A percentile compares a stretch with the other conserved stretches of the same genome.
Conservation (phyloP, 2,888 invertebrate species). For the Hydrotaea diabolus region DNA sequence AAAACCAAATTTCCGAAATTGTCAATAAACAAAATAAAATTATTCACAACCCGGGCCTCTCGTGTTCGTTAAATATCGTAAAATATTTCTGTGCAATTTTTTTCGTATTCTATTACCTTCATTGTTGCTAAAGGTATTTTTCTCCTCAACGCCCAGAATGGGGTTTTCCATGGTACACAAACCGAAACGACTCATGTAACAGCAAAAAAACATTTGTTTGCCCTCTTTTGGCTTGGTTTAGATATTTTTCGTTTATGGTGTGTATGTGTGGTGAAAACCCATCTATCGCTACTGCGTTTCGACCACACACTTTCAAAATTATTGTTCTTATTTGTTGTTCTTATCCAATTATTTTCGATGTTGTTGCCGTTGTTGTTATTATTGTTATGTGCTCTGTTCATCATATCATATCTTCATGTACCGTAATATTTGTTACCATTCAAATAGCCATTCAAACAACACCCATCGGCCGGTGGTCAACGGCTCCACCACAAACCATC, state of each 20-base stretch:
- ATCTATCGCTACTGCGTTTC: conserved; percentile 28
- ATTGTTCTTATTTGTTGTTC: conserved; percentile 32
- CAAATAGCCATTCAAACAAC: conserved; percentile 53
- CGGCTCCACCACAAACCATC: background rate
- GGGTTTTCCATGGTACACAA: conserved; percentile 5
- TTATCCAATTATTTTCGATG: conserved; percentile 58
- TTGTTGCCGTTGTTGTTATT: conserved; percentile 10
- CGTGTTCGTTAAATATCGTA: too few species aligned
- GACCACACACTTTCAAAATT: conserved; percentile 57
- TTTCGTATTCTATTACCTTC: background rate
- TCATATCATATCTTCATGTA: conserved; percentile 64
- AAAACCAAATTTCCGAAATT: too few species aligned
- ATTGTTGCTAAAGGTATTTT: too few species aligned
- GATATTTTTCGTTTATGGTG: background rate
- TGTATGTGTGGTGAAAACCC: background rate
- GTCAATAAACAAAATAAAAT: too few species aligned
- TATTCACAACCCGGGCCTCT: too few species aligned
- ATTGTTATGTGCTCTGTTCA: conserved; percentile 43
- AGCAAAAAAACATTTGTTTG: background rate
- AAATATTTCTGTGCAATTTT: too few species aligned
- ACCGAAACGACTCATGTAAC: background rate
- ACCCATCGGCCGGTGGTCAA: conserved; percentile 53
- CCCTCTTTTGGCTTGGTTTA: background rate
- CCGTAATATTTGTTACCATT: conserved; percentile 63
- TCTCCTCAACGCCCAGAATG: too few species aligned